These are phyloP conservation scores for Microtus montanus DNA, from an alignment of 2,113 vertebrate species.

Conservation along the genomic window DNA sequence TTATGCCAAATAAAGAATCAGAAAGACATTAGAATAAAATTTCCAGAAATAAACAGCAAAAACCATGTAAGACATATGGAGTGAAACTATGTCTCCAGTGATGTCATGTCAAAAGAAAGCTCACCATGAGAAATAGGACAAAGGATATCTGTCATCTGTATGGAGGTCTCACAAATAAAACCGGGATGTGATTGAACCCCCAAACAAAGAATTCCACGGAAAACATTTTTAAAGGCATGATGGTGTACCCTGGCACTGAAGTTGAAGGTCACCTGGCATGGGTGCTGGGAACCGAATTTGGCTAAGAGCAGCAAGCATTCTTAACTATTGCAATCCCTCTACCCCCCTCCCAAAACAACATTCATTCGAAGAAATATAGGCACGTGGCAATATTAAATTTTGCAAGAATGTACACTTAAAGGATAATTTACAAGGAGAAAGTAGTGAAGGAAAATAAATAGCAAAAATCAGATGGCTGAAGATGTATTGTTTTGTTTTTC, in stretches of 20 bases:
- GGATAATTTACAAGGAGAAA: conserved; percentile 20
- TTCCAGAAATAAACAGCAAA: conserved; percentile 47
- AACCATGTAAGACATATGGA: neutral
- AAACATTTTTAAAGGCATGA: neutral
- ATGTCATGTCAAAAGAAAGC: conserved; percentile 43
- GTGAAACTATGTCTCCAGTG: neutral
- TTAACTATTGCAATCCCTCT: neutral
- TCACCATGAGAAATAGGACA: neutral
- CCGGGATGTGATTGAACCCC: neutral
- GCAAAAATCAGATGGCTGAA: neutral
- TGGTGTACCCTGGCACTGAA: too few relatives aligned
- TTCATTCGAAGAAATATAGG: conserved; percentile 18
- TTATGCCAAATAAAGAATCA: conserved; percentile 43
- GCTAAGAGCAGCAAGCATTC: neutral
- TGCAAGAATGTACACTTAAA: conserved; percentile 9
- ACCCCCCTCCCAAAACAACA: neutral
- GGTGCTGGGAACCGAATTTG: neutral
- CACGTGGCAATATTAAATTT: conserved; percentile 15
- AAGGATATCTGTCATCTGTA: neutral
- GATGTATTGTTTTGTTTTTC: neutral
- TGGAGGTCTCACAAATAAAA: conserved; percentile 21
- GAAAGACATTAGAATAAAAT: conserved; percentile 57
- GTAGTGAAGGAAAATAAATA: neutral
- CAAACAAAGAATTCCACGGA: neutral
- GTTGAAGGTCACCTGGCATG: neutral